These are phyloP conservation scores for Muschampia plurimacula DNA, from an alignment of 2,888 invertebrate species.

Conservation along the genomic window DNA sequence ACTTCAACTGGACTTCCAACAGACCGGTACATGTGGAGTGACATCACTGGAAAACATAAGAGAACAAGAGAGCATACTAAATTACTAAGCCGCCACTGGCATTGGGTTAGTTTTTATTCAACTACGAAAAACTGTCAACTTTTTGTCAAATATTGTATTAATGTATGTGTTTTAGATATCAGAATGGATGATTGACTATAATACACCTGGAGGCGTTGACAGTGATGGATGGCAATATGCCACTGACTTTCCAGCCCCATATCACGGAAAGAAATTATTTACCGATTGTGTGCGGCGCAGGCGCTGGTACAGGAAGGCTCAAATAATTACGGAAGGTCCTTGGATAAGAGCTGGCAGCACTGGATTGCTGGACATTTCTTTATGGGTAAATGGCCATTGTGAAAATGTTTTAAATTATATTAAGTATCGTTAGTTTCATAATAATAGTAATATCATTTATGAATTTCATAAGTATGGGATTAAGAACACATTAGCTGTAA, in stretches of 20 bases:
- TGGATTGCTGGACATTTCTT: conserved; percentile 91
- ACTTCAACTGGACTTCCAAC: conserved; percentile 94
- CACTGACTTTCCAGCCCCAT: conserved; percentile 95
- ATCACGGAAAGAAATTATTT: conserved; percentile 93
- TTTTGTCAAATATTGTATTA: not conserved
- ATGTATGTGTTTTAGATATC: conserved; percentile 83
- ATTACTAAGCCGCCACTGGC: conserved; percentile 94
- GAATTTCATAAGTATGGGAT: no score
- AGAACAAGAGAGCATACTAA: conserved; percentile 94
- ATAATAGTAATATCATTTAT: no score
- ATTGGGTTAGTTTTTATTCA: conserved; percentile 87
- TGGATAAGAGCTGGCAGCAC: conserved; percentile 96
- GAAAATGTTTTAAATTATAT: not conserved
- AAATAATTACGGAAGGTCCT: conserved; percentile 93
- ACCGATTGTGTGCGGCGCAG: conserved; percentile 95
- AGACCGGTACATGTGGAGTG: conserved; percentile 96
- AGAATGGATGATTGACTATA: conserved; percentile 97
- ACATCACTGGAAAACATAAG: conserved; percentile 93
- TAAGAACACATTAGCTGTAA: no score
- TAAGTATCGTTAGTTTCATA: no score
- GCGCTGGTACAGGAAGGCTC: conserved; percentile 94
- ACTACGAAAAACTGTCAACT: not conserved
- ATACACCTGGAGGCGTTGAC: conserved; percentile 95
- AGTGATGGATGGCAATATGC: conserved; percentile 98
- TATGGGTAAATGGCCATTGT: conserved; percentile 83